Conservation (phyloP, 1,140 invertebrate genomes). For the Drosophila lacteicornis region DNA sequence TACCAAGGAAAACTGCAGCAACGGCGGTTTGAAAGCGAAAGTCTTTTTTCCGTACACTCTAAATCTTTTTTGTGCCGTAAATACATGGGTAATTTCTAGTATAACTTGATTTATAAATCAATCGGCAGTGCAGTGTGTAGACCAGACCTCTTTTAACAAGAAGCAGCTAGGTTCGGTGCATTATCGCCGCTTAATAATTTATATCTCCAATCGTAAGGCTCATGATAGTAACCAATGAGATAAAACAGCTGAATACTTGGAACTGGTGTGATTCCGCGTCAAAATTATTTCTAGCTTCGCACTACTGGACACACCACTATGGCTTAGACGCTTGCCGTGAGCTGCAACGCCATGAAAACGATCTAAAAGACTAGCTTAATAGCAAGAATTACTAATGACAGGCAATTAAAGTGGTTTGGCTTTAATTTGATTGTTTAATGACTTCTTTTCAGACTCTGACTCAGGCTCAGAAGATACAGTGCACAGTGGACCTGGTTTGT, state of each 20-base stretch:
- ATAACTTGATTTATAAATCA: constrained; percentile 22
- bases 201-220: background rate
- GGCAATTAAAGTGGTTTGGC: constrained; percentile 10
- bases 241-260: background rate
- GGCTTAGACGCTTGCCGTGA: background rate
- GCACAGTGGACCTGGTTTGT: background rate
- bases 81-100: constrained; percentile 8
- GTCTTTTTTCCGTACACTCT: constrained; percentile 15
- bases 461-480: background rate
- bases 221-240: no score
- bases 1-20: constrained; percentile 23
- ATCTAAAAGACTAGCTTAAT: background rate
- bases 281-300: background rate
- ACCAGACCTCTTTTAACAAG: background rate
- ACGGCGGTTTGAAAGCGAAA: constrained; percentile 29
- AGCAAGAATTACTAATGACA: constrained; percentile 15
- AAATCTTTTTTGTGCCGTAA: constrained; percentile 9
- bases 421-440: constrained; percentile 23
- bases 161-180: background rate
- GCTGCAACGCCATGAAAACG: background rate
- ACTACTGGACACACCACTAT: background rate
- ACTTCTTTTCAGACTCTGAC: constrained; percentile 4
- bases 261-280: background rate
- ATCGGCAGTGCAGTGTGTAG: background rate
- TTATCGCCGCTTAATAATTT: background rate